phyloP scores from a whole-genome alignment of 2,888 invertebrate species.

The Venustoraphidia nigricollis region DNA sequence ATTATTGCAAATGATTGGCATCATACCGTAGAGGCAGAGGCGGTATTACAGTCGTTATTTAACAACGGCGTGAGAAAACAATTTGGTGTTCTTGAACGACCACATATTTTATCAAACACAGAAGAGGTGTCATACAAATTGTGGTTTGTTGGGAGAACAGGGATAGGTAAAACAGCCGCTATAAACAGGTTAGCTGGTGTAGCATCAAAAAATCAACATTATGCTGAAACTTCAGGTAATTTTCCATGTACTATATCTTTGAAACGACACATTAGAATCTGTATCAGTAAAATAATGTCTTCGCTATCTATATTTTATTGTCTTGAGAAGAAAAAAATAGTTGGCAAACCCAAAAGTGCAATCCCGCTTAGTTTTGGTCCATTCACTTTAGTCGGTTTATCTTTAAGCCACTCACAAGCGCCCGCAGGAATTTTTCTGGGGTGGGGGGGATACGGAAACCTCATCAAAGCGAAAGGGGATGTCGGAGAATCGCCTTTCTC shows the following conservation, averaged over 20 bases:
- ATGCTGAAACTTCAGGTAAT: conserved; percentile 23
- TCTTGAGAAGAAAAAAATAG: too few species aligned
- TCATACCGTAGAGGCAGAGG: conserved; percentile 21
- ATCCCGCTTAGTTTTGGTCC: too few species aligned
- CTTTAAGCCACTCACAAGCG: too few species aligned
- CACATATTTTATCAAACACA: conserved; percentile 28
- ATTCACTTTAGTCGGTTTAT: too few species aligned
- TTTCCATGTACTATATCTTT: background rate
- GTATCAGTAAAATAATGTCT: too few species aligned
- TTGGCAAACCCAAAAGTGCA: too few species aligned
- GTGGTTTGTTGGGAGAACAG: conserved; percentile 34
- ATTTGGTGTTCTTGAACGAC: conserved; percentile 34
- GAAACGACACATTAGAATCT: background rate
- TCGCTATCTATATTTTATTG: too few species aligned
- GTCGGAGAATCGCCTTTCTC: too few species aligned
- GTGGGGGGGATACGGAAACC: too few species aligned
- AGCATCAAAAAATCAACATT: conserved; percentile 19
- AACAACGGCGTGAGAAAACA: conserved; percentile 8
- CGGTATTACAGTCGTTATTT: conserved; percentile 20
- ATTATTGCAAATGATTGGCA: conserved; percentile 17
- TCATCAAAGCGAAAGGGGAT: too few species aligned
- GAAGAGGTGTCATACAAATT: conserved; percentile 40
- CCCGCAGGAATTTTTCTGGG: too few species aligned
- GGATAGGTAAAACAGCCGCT: conserved; percentile 36
- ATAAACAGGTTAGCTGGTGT: conserved; percentile 33